Evolutionary conservation across 2,888 invertebrate species (phyloP), one percentile per base, ranked within the genome.

Genomic region (Leptinotarsa tumamoca): DNA sequence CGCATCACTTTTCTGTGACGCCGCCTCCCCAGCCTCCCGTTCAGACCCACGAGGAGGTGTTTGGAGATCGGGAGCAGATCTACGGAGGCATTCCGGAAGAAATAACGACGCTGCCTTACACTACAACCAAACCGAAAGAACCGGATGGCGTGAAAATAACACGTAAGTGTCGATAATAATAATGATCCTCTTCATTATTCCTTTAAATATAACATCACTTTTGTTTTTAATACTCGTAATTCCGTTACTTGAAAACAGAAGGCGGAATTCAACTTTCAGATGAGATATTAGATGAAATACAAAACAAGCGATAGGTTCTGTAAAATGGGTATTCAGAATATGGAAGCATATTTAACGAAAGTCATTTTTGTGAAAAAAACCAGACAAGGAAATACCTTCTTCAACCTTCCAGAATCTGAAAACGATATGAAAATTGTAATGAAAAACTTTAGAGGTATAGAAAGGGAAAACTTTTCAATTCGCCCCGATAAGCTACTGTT

Each of bases 31-130:
- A 73, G 33, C 72, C 61, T n/a, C 77, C 77, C n/a, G 54, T 73
- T 21, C 78, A 76, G 33, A 56, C 73, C 3, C 43, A 56, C 72
- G 67, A 76, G 58, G 56, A 72, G 58, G 69, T 73, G 27, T 76
- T 77, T 7, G 82, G 80, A 21, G 80, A 79, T 21, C 76, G 75
- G 33, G 77, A 79, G 63, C 77, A 81, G 68, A 49, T 73, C n/a
- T 79, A 80, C 51, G 63, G n/a, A 5, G 75, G 78, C 69, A 80
- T 83, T 66, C 86, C 85, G 21, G 85, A 86, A 69, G 87, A 88
- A 78, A 85, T 86, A 33, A 87, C 87, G 7, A 87, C 87, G 52
- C 79, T 87, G 76, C 85, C 87, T 23, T 86, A 85, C 77, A 88
- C 88, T 4, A 88, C 88, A 5, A 72, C 83, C 56, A 80, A 80